These are phyloP conservation scores for Lasioglossum villosulum DNA, from an alignment of 2,888 invertebrate genomes.

Conservation along the genomic window DNA sequence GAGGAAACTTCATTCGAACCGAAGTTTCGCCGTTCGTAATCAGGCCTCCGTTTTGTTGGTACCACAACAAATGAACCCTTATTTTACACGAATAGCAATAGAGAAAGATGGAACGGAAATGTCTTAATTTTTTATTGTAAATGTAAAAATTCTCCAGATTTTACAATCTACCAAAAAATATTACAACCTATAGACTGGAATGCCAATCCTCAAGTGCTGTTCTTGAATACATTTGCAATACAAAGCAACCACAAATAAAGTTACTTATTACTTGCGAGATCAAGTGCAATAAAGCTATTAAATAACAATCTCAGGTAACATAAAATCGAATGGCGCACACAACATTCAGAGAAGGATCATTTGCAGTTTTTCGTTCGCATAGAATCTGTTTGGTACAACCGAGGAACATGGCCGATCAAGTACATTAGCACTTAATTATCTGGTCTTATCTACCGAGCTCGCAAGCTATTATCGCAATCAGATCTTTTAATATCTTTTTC, in stretches of 20 bases:
- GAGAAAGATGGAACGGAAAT: not conserved
- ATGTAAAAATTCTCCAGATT: not conserved
- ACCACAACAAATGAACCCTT: not conserved
- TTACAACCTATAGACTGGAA: not conserved
- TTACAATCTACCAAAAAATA: not conserved
- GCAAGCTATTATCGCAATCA: slow-evolving; percentile 28
- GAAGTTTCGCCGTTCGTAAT: slow-evolving; percentile 18
- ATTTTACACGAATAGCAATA: not conserved
- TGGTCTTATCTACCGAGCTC: slow-evolving; percentile 38
- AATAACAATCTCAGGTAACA: not conserved
- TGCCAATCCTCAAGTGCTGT: not conserved
- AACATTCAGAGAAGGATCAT: not conserved
- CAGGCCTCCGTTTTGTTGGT: not conserved
- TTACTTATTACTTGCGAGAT: not conserved
- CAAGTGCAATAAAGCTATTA: not conserved
- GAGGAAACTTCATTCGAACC: slow-evolving; percentile 42
- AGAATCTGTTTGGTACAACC: not conserved
- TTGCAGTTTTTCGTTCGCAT: not conserved
- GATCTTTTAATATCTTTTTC: slow-evolving; percentile 43
- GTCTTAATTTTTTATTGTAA: not conserved
- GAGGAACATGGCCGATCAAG: slow-evolving; percentile 28
- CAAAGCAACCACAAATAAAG: not conserved
- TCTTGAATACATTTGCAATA: not conserved
- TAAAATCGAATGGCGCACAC: not conserved
- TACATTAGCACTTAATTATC: slow-evolving; percentile 46